Evolutionary conservation across 2,113 vertebrate species (phyloP), one percentile per base, ranked within the genome.

Genomic region (Lasiurus cinereus): DNA sequence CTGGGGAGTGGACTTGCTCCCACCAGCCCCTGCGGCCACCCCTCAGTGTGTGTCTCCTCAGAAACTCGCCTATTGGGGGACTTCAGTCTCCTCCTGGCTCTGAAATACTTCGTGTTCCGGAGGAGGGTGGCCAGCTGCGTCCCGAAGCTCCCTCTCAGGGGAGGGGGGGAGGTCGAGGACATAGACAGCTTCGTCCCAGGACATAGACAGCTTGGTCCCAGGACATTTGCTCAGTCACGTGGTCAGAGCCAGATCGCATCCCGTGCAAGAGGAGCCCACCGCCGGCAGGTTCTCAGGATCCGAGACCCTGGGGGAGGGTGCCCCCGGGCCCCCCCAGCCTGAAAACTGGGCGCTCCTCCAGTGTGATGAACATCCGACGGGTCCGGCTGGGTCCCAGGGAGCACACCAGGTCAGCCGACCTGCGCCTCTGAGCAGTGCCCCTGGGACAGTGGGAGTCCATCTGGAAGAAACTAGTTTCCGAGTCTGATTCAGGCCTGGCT

Each of bases 311-410:
- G 94, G 96, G 97, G 97, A 96, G 91, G 90, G 90, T 27, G 70
- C 46, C 95, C 92, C 77, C 96, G 90, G 77, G 27, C 50, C 39
- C 90, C 88, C 18, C 3, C 31, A 43, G 95, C 96, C 97, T 97
- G 96, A 96, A 97, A 97, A 97, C 96, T 69, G 93, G 88, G 93
- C 90, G 78, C 82, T 86, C 96, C 96, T 90, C 84, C 48, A 43
- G 92, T 83, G 85, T 97, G 97, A 97, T 97, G 96, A 95, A 97
- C 91, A 92, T 96, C 95, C 96, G 96, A 92, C 94, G 92, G 96
- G 96, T 94, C 77, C 93, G 15, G 74, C 48, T 9, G 14, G 74
- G 92, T 76, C 96, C 90, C 88, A 91, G 73, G 77, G 85, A 88
- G 84, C 54, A 54, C 73, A 92, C 33, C 27, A 4, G 88, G 96